Evolutionary conservation across 2,888 invertebrate genomes (phyloP), one percentile per base, ranked within the genome.

Genomic region (Drosophila limbata): DNA sequence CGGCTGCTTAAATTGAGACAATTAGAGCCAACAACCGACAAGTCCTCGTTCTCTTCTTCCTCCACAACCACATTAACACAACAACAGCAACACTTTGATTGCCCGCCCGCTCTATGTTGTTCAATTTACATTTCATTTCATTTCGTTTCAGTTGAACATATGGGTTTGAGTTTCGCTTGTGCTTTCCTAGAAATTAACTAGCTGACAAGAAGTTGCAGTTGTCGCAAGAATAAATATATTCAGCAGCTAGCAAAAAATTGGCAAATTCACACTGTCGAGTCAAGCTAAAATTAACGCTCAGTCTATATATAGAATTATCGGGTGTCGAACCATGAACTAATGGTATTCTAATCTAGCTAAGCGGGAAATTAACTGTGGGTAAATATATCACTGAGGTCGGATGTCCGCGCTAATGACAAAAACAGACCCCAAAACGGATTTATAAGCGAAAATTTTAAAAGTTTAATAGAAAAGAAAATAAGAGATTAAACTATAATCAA

Each of bases 121-220:
- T 72, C 81, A 73, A 83, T 83, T 83, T 87, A 84, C 89, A 83
- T 89, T 88, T 86, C 71, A 77, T 83, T 88, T 73, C 88, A 77
- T 83, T 87, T 73, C 89, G 88, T 86, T 88, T 86, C 72, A 78
- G 78, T 82, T 75, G 10, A 15, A 25, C 13, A 48, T 17, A 42
- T 47, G 40, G 55, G 52, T 48, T 31, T 53, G 61, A 50, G 50
- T 21, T 50, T 33, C 50, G 8, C 17, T 33, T 35, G 9, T 13
- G 17, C 19, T 13, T 9, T 21, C 10, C 33, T 56, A n/a, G n/a
- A 56, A 56, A 44, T 56, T 44, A 56, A 15, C 35, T 44, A 44
- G 44, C 44, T 56, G 44, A 35, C 55, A 56, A 44, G 55, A 11
- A 15, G 55, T 35, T 28, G 28, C 17, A 28, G 40, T 28, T 56